Base-by-base conservation (phyloP, 2,113 vertebrate species). In the Lycaon pictus region DNA sequence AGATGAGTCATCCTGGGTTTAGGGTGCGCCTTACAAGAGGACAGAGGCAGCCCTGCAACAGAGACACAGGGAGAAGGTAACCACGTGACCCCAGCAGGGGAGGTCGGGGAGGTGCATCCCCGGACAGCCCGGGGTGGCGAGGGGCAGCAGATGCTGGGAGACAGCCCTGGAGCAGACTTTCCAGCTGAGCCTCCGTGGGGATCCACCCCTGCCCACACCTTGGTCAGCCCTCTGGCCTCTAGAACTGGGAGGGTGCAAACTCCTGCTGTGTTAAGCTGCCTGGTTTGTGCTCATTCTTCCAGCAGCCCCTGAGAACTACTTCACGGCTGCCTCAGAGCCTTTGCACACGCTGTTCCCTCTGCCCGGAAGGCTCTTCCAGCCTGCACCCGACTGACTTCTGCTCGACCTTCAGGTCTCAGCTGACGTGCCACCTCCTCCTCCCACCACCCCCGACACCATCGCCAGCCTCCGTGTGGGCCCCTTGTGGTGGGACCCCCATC, bases 181-280 rank as follows among this genome's bases (percentile, higher is more conserved):
- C 3, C 43, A 3, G 3, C 6, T 1, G 3, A 2, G 65, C 3
- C 55, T 15, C 58, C 8, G 5, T 11, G 65, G 35, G 7, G 67
- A 48, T 8, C 58, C 20, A 48, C 11, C 7, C n/a, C 7, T 8
- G 25, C 15, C 20, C 37, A 48, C 23, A 4, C 7, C 1, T 27
- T 48, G 13, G 15, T 77, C 43, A 9, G 25, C 15, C 7, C 7
- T 11, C 12, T 7, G 72, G 12, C 12, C 72, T 74, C 37, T 23
- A 25, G 37, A 25, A 48, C 37, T 0, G 0, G 23, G 23, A 27
- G 43, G 37, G 72, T 25, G 43, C 13, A 43, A 27, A 25, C 48
- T 37, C 72, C 23, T 8, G 13, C 13, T 11, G 22, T 9, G 11
- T 12, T 1, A 74, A 62, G 35, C 71, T 11, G 2, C 22, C 37